A percentile compares a stretch with the other conserved stretches of the same genome.
These are phyloP conservation scores for Zootermopsis nevadensis DNA, from an alignment of 2,888 invertebrate species.

Conservation along the genomic window DNA sequence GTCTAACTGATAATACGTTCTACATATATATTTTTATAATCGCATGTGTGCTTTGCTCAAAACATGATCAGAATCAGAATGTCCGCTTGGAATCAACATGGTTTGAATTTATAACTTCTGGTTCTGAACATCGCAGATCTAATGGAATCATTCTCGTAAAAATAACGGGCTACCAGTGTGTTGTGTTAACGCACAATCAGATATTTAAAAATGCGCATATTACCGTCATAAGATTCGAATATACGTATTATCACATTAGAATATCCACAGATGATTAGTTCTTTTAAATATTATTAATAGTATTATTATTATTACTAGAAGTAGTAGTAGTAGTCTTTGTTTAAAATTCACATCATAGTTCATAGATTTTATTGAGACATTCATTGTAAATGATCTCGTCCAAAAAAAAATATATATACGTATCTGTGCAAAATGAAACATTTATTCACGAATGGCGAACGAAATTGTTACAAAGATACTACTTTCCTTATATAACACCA, in stretches of 20 bases:
- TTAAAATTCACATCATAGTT: constrained; percentile 6
- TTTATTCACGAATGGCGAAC: background rate
- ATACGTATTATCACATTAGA: constrained; percentile 48
- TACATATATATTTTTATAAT: constrained; percentile 22
- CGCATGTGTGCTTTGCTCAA: constrained; percentile 30
- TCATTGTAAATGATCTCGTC: background rate
- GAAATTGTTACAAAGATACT: background rate
- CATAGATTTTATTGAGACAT: constrained; percentile 4
- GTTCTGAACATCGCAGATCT: background rate
- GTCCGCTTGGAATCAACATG: background rate
- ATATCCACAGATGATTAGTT: constrained; percentile 41
- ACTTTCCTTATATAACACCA: background rate
- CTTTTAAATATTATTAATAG: too few species aligned
- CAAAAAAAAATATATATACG: background rate
- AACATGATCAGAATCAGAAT: constrained; percentile 1
- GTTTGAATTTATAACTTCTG: background rate
- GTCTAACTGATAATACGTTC: background rate
- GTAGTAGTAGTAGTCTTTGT: background rate
- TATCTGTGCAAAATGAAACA: background rate
- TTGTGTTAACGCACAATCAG: constrained; percentile 18
- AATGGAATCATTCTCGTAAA: background rate
- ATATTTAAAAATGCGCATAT: constrained; percentile 22
- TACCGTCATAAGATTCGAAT: constrained; percentile 10
- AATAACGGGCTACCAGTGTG: background rate
- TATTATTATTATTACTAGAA: too few species aligned